Conservation (phyloP, 1,140 invertebrate genomes). For the Copidosoma floridanum region DNA sequence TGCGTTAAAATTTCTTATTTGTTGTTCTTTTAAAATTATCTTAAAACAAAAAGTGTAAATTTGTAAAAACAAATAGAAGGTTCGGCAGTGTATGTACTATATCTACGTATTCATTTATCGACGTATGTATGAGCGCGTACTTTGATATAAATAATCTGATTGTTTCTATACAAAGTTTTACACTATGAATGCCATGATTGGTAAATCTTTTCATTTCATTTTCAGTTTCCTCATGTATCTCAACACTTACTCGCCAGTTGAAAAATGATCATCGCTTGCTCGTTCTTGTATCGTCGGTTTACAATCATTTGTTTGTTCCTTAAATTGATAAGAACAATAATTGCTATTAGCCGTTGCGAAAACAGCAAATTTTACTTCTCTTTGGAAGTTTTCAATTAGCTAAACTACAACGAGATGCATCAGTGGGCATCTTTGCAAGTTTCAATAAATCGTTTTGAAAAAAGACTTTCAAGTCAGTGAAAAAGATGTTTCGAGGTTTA, state of each 20-base stretch:
- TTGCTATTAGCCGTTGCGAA: no score
- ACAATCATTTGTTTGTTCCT: slow-evolving; percentile 29
- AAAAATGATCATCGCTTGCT: slow-evolving; percentile 31
- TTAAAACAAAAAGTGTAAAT: background rate
- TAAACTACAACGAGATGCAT: background rate
- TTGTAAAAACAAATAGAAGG: slow-evolving; percentile 52
- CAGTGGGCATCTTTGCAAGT: slow-evolving; percentile 2
- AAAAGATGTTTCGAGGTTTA: slow-evolving; percentile 21
- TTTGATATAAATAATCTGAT: slow-evolving; percentile 30
- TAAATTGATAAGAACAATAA: no score
- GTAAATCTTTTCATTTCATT: slow-evolving; percentile 17
- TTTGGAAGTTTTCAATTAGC: background rate
- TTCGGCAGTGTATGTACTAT: slow-evolving; percentile 56
- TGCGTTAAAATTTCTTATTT: no score
- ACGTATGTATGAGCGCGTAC: slow-evolving; percentile 34
- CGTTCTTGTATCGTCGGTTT: no score
- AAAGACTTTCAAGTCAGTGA: slow-evolving; percentile 25
- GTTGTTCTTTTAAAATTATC: no score
- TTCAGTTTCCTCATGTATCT: background rate
- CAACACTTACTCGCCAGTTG: slow-evolving; percentile 22
- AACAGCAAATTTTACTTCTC: slow-evolving; percentile 2
- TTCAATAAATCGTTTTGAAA: slow-evolving; percentile 18
- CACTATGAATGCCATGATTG: slow-evolving; percentile 30
- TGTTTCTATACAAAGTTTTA: slow-evolving; percentile 30
- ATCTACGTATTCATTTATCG: slow-evolving; percentile 39